Evolutionary conservation across 35 echinoderm and acorn worm genomes (phyloP), one percentile per base, ranked within the genome.

Genomic region (Lytechinus pictus): DNA sequence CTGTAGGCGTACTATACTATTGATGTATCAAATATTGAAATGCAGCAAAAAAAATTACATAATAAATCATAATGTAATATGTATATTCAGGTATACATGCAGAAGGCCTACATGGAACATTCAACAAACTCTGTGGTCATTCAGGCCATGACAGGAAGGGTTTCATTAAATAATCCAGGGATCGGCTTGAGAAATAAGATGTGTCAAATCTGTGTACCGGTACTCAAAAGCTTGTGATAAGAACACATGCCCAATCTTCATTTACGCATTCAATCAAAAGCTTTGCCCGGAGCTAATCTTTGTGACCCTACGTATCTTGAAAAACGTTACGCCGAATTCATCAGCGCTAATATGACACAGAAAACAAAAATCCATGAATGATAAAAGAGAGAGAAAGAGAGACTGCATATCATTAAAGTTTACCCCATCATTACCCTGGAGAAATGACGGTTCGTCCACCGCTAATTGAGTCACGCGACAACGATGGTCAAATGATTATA

Each of bases 391-490:
- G 11, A 58, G 13, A 58, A 58, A 13, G n/a, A 79, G 66, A 79
- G 66, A 79, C 66, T 19, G 66, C 66, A 79, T 24, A 79, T 79
- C 16, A 79, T 79, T 44, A 79, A 79, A 79, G n/a, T 24, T 79
- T 7, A 24, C 19, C n/a, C 66, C 66, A 24, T 79, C 21, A 14
- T 79, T 79, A 14, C 66, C 66, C 66, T 24, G 7, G 66, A 79
- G 66, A 79, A 79, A 79, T 79, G 66, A 79, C 66, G n/a, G n/a
- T 79, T 27, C 66, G 66, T 79, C 66, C 66, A 79, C 66, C 19
- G 19, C 66, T 79, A 79, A 79, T 79, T 79, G 66, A 79, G 66
- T 79, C 66, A 79, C 66, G 66, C 66, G 66, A 79, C 66, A 79
- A 16, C 66, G 19, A 79, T 79, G 66, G 66, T 79, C 66, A 79